Percentiles rank a stretch among this genome's conserved stretches.
Conservation (phyloP, 2,797 vertebrate genomes). For the Ataeniobius toweri region DNA sequence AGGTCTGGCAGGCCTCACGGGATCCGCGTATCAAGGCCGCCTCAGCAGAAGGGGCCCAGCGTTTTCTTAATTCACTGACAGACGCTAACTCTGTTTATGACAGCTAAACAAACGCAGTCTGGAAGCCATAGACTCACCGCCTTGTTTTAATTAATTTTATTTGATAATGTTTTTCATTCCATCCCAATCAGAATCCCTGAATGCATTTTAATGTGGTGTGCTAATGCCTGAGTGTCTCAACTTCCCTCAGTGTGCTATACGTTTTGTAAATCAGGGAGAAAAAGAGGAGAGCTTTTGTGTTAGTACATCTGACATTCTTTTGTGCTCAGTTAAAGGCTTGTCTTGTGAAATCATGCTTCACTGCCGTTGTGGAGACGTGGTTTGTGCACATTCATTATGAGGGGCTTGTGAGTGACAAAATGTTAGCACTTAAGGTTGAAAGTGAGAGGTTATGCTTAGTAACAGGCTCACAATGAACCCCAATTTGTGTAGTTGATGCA, state of each 20-base stretch:
- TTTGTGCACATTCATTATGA: constrained; percentile 61
- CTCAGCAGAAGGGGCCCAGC: constrained; percentile 56
- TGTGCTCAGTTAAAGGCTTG: constrained; percentile 64
- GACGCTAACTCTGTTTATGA: constrained; percentile 72
- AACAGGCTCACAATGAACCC: constrained; percentile 43
- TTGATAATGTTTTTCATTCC: constrained; percentile 69
- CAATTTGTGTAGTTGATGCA: constrained; percentile 11
- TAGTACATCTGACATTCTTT: constrained; percentile 72
- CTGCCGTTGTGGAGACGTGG: constrained; percentile 57
- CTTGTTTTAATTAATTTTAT: constrained; percentile 69
- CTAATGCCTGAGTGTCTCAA: constrained; percentile 51
- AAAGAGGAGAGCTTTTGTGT: constrained; percentile 62
- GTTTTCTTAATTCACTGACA: constrained; percentile 71
- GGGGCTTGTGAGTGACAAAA: constrained; percentile 56
- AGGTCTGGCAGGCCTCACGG: constrained; percentile 66
- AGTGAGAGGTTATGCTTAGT: constrained; percentile 67
- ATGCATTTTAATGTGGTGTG: constrained; percentile 61
- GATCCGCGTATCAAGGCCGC: constrained; percentile 62
- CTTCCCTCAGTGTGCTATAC: constrained; percentile 44
- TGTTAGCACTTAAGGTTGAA: constrained; percentile 58
- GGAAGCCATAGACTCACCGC: constrained; percentile 53
- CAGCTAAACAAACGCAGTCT: constrained; percentile 69
- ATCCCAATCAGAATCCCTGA: constrained; percentile 58
- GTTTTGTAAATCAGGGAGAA: constrained; percentile 61
- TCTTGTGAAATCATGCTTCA: constrained; percentile 69